These are phyloP conservation scores for Dryococelus australis DNA, from an alignment of 2,888 invertebrate species.

Conservation along the genomic window DNA sequence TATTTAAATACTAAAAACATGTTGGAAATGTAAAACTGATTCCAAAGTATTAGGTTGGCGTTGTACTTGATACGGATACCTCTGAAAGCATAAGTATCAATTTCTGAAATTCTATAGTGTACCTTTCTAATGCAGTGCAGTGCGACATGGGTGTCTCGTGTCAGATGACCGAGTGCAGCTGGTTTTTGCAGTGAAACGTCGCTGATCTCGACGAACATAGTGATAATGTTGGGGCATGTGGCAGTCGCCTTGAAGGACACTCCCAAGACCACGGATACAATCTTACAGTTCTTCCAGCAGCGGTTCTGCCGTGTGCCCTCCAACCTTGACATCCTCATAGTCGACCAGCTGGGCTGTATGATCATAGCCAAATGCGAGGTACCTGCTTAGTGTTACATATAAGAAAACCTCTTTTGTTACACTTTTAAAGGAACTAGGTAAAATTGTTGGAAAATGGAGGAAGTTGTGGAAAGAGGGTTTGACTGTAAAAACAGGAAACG, in stretches of 20 bases:
- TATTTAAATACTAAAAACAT: no score
- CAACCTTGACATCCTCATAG: conserved; percentile 90
- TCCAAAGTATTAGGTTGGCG: no score
- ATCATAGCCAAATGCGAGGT: conserved; percentile 91
- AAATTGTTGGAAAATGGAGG: no score
- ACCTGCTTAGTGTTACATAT: conserved; percentile 48
- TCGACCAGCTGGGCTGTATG: conserved; percentile 98
- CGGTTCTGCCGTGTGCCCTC: conserved; percentile 92
- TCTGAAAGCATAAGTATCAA: no score
- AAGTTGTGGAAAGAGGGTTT: no score
- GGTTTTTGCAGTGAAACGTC: conserved; percentile 78
- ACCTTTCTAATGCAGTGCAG: not conserved
- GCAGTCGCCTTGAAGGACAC: conserved; percentile 94
- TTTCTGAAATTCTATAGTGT: no score
- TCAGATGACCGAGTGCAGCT: not conserved
- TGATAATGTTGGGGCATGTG: conserved; percentile 96
- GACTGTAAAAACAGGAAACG: no score
- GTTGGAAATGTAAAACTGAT: no score
- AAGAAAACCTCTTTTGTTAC: no score
- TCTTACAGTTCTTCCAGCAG: conserved; percentile 96
- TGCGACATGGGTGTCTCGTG: not conserved
- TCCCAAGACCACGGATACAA: conserved; percentile 92
- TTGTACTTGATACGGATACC: no score
- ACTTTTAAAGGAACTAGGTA: no score
- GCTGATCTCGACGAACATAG: conserved; percentile 94